Evolutionary conservation across 1,140 invertebrate species (phyloP).

Genomic region (Streblospio benedicti): DNA sequence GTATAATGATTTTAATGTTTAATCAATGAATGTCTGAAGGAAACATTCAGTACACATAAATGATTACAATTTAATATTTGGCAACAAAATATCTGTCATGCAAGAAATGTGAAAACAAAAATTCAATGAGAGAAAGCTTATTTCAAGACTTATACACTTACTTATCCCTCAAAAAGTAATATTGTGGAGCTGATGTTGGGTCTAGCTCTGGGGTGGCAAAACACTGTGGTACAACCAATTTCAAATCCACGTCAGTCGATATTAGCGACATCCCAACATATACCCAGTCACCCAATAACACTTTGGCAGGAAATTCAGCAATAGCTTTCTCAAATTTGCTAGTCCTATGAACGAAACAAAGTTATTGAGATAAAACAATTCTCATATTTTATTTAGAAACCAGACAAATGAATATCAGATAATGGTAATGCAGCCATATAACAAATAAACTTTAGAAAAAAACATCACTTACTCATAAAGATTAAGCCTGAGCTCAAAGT

Average conservation of each 20-base stretch:
- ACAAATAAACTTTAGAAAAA: not conserved
- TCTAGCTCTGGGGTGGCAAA: conserved; percentile 23
- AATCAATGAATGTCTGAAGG: too few species aligned
- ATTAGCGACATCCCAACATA: conserved; percentile 30
- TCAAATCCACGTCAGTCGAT: conserved; percentile 23
- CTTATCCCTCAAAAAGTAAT: conserved; percentile 29
- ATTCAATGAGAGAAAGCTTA: too few species aligned
- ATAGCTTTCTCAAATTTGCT: conserved; percentile 22
- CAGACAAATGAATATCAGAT: not conserved
- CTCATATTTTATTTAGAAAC: conserved; percentile 9
- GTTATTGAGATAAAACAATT: not conserved
- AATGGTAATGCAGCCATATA: not conserved
- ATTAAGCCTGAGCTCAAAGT: conserved; percentile 21
- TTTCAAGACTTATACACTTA: too few species aligned
- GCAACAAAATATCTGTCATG: too few species aligned
- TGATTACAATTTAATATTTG: too few species aligned
- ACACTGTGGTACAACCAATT: conserved; percentile 32
- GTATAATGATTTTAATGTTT: too few species aligned
- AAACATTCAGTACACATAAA: too few species aligned
- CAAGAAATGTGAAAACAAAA: too few species aligned
- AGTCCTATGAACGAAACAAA: conserved; percentile 4
- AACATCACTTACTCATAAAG: conserved; percentile 2
- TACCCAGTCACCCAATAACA: conserved; percentile 31
- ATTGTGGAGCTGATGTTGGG: conserved; percentile 14
- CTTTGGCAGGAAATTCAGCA: conserved; percentile 16